phyloP scores from a whole-genome alignment of 2,113 vertebrate genomes.

The Vireo altiloquus region DNA sequence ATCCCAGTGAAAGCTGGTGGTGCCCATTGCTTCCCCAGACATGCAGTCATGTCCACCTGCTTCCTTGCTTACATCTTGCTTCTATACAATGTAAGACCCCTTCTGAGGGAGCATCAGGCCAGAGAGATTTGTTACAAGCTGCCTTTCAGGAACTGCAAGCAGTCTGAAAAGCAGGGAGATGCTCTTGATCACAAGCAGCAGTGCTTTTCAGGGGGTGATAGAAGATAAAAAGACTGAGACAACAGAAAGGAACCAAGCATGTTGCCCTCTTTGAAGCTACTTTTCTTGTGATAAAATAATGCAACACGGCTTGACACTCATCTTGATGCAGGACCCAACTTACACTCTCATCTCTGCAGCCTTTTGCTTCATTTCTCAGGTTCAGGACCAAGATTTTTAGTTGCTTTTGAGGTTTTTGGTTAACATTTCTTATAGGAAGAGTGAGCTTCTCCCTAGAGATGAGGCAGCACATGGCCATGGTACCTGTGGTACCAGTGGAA shows the following conservation, averaged over 20 bases:
- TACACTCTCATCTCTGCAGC: neutral
- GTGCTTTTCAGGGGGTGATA: neutral
- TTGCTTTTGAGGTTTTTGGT: neutral
- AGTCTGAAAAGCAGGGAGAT: neutral
- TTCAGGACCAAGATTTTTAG: neutral
- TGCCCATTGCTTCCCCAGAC: neutral
- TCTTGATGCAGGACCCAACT: neutral
- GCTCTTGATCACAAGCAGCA: neutral
- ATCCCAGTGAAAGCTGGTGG: neutral
- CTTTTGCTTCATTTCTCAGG: neutral
- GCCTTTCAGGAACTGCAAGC: neutral
- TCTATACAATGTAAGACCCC: neutral
- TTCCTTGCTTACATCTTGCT: neutral
- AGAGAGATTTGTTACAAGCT: neutral
- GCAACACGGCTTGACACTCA: neutral
- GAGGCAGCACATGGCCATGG: neutral
- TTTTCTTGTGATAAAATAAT: neutral
- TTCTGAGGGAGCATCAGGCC: neutral
- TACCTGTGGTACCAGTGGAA: neutral
- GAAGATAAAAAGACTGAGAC: neutral
- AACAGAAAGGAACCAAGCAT: neutral
- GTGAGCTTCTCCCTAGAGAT: neutral
- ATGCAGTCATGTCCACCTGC: neutral
- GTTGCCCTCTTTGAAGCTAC: neutral
- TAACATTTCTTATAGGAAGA: neutral